These are phyloP conservation scores for Zenarchopterus dispar DNA, from an alignment of 2,797 vertebrate species.

Conservation along the genomic window DNA sequence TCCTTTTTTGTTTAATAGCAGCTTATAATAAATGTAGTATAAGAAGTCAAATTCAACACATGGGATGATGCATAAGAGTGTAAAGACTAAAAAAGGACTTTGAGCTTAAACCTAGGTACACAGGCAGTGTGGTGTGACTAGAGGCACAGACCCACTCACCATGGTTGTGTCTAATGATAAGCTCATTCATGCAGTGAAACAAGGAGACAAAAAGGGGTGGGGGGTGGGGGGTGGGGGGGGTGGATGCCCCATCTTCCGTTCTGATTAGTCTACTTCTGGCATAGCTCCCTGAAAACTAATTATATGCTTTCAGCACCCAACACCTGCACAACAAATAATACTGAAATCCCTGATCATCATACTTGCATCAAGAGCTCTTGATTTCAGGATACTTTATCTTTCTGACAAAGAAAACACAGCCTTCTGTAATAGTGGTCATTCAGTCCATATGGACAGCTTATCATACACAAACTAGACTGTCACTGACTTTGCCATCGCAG, in stretches of 20 bases:
- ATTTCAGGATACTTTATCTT: slow-evolving; percentile 38
- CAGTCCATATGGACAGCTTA: slow-evolving; percentile 14
- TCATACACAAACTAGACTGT: not conserved
- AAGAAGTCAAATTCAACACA: slow-evolving; percentile 1
- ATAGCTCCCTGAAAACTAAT: slow-evolving; percentile 53
- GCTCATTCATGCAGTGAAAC: slow-evolving; percentile 42
- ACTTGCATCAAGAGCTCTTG: slow-evolving; percentile 40
- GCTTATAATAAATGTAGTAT: not conserved
- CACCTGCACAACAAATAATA: slow-evolving; percentile 53
- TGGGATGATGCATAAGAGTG: not conserved
- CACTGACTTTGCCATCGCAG: slow-evolving; percentile 5
- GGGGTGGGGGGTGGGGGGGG: too few relatives aligned
- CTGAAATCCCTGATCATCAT: slow-evolving; percentile 15
- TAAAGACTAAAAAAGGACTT: not conserved
- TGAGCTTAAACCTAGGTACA: slow-evolving; percentile 2
- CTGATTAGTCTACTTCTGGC: slow-evolving; percentile 70
- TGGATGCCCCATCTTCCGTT: slow-evolving; percentile 49
- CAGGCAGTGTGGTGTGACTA: not conserved
- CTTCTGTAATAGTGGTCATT: slow-evolving; percentile 23
- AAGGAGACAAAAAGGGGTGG: slow-evolving; percentile 19
- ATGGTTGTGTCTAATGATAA: slow-evolving; percentile 40
- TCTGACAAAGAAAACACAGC: slow-evolving; percentile 7
- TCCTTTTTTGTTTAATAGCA: too few relatives aligned
- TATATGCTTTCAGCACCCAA: slow-evolving; percentile 46
- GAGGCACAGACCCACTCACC: slow-evolving; percentile 31